Evolutionary conservation across 2,113 vertebrate genomes (phyloP).

Genomic region (Upupa epops): DNA sequence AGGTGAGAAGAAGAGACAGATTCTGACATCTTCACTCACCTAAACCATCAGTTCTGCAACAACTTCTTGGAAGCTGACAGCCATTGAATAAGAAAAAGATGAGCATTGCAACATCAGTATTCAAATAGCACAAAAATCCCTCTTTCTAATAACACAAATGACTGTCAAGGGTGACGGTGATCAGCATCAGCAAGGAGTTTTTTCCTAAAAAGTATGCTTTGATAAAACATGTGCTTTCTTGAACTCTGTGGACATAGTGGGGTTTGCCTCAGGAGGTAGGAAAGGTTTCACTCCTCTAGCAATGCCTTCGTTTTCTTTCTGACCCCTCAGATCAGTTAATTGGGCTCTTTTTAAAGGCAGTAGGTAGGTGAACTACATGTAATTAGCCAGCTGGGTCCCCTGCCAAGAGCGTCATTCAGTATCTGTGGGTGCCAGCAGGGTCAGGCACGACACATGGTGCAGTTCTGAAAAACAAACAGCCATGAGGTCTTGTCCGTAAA

Average conservation of each 20-base stretch:
- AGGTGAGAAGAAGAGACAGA: not conserved
- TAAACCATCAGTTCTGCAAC: not conserved
- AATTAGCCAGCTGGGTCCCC: slow-evolving; percentile 53
- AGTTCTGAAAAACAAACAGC: slow-evolving; percentile 60
- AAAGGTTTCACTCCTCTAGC: not conserved
- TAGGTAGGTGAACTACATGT: slow-evolving; percentile 37
- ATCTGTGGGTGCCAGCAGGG: slow-evolving; percentile 44
- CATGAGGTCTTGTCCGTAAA: slow-evolving; percentile 41
- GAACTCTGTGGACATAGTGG: not conserved
- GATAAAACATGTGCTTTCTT: not conserved
- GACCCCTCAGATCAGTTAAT: slow-evolving; percentile 49
- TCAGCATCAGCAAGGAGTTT: not conserved
- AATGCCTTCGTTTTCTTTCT: slow-evolving; percentile 36
- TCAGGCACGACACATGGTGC: slow-evolving; percentile 48
- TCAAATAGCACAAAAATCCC: not conserved
- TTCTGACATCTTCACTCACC: not conserved
- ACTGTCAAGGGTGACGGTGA: not conserved
- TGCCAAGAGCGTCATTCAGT: slow-evolving; percentile 46
- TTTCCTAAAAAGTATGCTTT: not conserved
- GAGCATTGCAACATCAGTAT: not conserved
- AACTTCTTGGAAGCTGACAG: not conserved
- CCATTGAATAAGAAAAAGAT: not conserved
- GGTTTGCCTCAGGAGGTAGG: slow-evolving; percentile 18
- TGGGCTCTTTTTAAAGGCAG: slow-evolving; percentile 15
- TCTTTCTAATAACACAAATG: not conserved